These are phyloP conservation scores for Eurytoma californica DNA, from an alignment of 2,888 invertebrate species.

Conservation along the genomic window DNA sequence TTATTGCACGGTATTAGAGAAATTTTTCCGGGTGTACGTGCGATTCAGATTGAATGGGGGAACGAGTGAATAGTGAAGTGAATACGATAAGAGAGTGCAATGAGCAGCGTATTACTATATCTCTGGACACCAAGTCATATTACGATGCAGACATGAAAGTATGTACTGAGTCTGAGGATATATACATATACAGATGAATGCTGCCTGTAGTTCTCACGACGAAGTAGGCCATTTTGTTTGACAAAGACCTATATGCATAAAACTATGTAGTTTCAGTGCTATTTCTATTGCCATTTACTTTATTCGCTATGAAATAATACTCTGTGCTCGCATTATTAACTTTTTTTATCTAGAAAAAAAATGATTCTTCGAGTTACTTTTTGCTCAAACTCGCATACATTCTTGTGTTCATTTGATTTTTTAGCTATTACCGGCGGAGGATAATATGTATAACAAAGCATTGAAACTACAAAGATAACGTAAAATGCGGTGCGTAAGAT, in stretches of 20 bases:
- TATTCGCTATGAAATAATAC: not conserved
- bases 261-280: constrained; percentile 41
- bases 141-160: constrained; percentile 35
- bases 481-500: constrained; percentile 57
- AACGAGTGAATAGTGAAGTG: not conserved
- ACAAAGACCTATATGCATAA: constrained; percentile 17
- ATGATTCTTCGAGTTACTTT: not conserved
- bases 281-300: constrained; percentile 26
- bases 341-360: too few relatives aligned
- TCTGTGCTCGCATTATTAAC: too few relatives aligned
- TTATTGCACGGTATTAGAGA: constrained; percentile 30
- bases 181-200: constrained; percentile 9
- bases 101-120: constrained; percentile 16
- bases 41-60: not conserved
- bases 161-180: constrained; percentile 25
- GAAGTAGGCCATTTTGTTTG: constrained; percentile 49
- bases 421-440: not conserved
- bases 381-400: constrained; percentile 50
- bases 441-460: constrained; percentile 27
- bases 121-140: constrained; percentile 23
- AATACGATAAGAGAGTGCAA: not conserved
- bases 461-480: constrained; percentile 39
- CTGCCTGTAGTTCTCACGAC: constrained; percentile 28
- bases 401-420: constrained; percentile 33
- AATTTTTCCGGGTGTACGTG: constrained; percentile 27